A percentile compares a stretch with the other conserved stretches of the same genome.
Conservation (phyloP, 2,888 invertebrate genomes). For the Trisateles emortualis region DNA sequence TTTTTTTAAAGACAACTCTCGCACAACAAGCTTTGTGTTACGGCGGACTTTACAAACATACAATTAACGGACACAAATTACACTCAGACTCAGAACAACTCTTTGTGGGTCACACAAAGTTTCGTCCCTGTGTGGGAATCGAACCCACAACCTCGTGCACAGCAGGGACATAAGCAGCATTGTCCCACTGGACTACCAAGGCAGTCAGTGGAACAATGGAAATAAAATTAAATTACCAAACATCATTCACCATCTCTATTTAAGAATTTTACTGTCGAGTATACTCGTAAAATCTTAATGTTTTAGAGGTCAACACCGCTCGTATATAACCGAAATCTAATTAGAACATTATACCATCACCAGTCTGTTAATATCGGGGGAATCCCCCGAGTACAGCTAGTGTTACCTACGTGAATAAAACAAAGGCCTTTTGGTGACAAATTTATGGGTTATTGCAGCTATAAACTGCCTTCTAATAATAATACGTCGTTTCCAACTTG, state of each 20-base stretch:
- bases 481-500: slow-evolving; percentile 31
- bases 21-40: too few species aligned
- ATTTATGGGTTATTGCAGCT: slow-evolving; percentile 47
- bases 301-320: slow-evolving; percentile 18
- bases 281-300: slow-evolving; percentile 25
- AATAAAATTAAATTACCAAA: neutral
- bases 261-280: slow-evolving; percentile 14
- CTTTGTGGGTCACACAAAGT: too few species aligned
- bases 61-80: too few species aligned
- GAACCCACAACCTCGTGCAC: too few species aligned
- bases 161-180: too few species aligned
- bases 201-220: neutral
- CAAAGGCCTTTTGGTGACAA: slow-evolving; percentile 39
- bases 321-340: slow-evolving; percentile 38
- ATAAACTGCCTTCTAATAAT: slow-evolving; percentile 40
- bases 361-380: slow-evolving; percentile 16
- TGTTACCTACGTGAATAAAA: slow-evolving; percentile 32
- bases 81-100: too few species aligned
- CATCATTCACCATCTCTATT: slow-evolving; percentile 8
- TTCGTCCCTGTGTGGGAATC: too few species aligned
- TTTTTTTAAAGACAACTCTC: too few species aligned
- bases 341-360: slow-evolving; percentile 37
- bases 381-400: slow-evolving; percentile 15
- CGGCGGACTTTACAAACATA: too few species aligned
- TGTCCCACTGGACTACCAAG: neutral